A percentile compares a stretch with the other conserved stretches of the same genome.
These are phyloP conservation scores for Hypsopygia costalis DNA, from an alignment of 2,888 invertebrate genomes.

Conservation along the genomic window DNA sequence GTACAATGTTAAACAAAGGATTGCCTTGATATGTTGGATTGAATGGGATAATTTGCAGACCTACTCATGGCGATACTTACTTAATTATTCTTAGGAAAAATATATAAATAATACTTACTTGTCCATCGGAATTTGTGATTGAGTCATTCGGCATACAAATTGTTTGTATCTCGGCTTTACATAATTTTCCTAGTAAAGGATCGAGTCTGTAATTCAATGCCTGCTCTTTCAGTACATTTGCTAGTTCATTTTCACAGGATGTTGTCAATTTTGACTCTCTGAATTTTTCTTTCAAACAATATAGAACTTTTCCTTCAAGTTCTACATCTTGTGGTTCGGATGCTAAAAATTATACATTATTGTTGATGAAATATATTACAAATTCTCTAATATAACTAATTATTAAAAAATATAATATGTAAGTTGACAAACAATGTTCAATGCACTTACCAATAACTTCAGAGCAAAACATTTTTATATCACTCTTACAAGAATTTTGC, in stretches of 20 bases:
- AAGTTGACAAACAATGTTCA: too few species aligned
- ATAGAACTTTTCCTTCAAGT: constrained; percentile 90
- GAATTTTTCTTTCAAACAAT: constrained; percentile 91
- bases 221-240: constrained; percentile 90
- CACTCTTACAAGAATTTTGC: constrained; percentile 88
- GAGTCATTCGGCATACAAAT: constrained; percentile 78
- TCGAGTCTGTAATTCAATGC: constrained; percentile 95
- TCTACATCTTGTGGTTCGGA: constrained; percentile 83
- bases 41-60: too few species aligned
- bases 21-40: too few species aligned
- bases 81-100: too few species aligned
- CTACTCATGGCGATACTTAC: neutral
- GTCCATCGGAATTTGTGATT: constrained; percentile 67
- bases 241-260: constrained; percentile 91
- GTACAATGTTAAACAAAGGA: too few species aligned
- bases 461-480: constrained; percentile 85
- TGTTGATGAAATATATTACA: too few species aligned
- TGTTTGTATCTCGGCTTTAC: constrained; percentile 86
- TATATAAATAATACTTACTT: constrained; percentile 38
- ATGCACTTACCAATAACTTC: constrained; percentile 59
- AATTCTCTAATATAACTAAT: too few species aligned
- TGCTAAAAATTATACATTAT: constrained; percentile 33
- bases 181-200: constrained; percentile 91
- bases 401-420: too few species aligned
- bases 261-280: constrained; percentile 85